Conservation (phyloP, 2,888 invertebrate genomes). For the Synergus gifuensis region DNA sequence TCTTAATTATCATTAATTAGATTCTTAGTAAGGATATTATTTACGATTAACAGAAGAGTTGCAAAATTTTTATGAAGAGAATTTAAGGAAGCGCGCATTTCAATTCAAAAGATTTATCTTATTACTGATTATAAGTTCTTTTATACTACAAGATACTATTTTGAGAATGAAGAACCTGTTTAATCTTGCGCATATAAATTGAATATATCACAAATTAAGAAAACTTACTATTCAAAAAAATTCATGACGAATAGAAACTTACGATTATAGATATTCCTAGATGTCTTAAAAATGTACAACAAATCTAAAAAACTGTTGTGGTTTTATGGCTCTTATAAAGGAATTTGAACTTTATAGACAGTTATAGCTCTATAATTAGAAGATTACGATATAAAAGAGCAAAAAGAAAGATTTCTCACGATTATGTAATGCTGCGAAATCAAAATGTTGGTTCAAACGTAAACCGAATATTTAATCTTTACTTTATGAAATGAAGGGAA, state of each 20-base stretch:
- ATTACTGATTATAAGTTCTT: no score
- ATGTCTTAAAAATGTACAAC: background rate
- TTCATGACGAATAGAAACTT: background rate
- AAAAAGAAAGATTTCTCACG: background rate
- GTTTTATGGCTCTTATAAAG: background rate
- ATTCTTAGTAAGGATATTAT: no score
- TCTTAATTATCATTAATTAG: no score
- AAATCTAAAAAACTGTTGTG: background rate
- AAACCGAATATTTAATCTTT: background rate
- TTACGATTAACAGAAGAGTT: no score
- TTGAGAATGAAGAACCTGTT: background rate
- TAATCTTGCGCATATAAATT: background rate
- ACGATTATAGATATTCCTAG: background rate
- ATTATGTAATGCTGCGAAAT: background rate
- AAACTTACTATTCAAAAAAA: background rate
- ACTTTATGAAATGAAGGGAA: background rate
- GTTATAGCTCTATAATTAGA: background rate
- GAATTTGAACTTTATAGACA: background rate
- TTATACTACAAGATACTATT: no score
- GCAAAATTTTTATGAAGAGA: no score
- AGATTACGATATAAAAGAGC: background rate
- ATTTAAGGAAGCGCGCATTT: no score
- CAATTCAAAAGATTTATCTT: no score
- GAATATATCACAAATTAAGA: background rate
- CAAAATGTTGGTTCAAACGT: background rate